Evolutionary conservation across 2,888 invertebrate species (phyloP).

Genomic region (Drosophila mulleri): DNA sequence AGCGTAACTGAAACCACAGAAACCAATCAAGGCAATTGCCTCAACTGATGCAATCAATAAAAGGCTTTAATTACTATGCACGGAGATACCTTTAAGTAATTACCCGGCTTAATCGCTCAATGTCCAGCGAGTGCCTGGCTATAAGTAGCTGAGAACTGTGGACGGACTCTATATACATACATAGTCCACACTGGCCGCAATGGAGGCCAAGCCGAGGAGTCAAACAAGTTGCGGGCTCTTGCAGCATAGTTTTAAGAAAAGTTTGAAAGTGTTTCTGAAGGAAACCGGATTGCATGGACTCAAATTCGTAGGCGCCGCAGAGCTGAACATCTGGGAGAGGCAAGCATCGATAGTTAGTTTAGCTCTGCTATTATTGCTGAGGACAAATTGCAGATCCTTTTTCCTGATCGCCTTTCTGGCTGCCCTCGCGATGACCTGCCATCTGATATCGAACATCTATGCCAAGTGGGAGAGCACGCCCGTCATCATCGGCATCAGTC

Average conservation of each 20-base stretch:
- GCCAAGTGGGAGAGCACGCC: conserved; percentile 90
- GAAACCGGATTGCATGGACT: conserved; percentile 79
- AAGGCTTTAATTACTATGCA: conserved; percentile 29
- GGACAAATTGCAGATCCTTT: conserved; percentile 87
- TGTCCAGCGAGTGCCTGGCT: background rate
- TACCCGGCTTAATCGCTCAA: conserved; percentile 19
- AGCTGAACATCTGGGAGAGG: conserved; percentile 76
- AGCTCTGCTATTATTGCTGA: background rate
- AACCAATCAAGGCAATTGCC: conserved; percentile 40
- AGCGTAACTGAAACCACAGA: conserved; percentile 31
- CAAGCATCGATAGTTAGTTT: background rate
- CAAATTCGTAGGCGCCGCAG: conserved; percentile 73
- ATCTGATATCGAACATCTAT: conserved; percentile 90
- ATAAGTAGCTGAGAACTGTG: conserved; percentile 10
- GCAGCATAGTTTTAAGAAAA: conserved; percentile 44
- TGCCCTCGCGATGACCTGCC: conserved; percentile 86
- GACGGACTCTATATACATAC: too few relatives aligned
- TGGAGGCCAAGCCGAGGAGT: conserved; percentile 27
- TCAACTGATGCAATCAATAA: conserved; percentile 23
- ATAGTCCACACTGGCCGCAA: conserved; percentile 10
- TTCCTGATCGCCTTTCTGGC: conserved; percentile 89
- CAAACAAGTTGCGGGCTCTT: conserved; percentile 32
- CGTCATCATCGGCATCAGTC: conserved; percentile 91
- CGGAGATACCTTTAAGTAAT: conserved; percentile 23
- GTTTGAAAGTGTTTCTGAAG: conserved; percentile 61